Evolutionary conservation across 2,113 vertebrate species (phyloP), one percentile per base, ranked within the genome.

Genomic region (Thryonomys swinderianus): DNA sequence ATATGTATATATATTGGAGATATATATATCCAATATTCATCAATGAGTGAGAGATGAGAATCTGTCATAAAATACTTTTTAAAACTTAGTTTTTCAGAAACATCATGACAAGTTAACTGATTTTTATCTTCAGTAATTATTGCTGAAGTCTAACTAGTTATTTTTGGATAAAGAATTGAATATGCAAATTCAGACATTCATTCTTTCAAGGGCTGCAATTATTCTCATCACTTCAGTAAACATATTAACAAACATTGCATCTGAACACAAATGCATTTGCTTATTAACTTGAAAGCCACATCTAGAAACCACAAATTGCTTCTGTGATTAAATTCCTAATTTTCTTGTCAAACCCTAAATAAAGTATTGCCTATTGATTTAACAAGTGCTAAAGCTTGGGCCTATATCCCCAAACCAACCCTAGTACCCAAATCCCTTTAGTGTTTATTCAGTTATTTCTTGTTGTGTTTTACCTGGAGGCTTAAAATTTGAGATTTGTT

Each of bases 211-310:
- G 89, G 55, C 95, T 91, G 80, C 96, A 96, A 96, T 97, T 96
- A 97, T 91, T 95, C 96, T 97, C 96, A 96, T 97, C 97, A 95
- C 89, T 97, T 91, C 96, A 90, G 93, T 96, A 97, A 97, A 96
- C 95, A 96, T 89, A 96, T 96, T 96, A 97, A 85, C 97, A 97
- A 91, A 90, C 95, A 87, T 92, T 62, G 93, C 97, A 53, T 87
- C 66, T 78, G 84, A 96, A 93, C 96, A 96, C 94, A 97, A 96
- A 96, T 71, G 93, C 91, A 82, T 96, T 95, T 96, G 94, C 97
- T 96, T 96, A 95, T 97, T 96, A 97, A 96, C 94, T 84, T 78
- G 96, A 96, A 96, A 95, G 89, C 92, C 17, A 21, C 91, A 83
- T 96, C 94, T 81, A 45, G n/a, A 96, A 94, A 94, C 94, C 91